A percentile compares a stretch with the other conserved stretches of the same genome.
phyloP scores from a whole-genome alignment of 2,888 invertebrate species.

The Aphrophora alni region DNA sequence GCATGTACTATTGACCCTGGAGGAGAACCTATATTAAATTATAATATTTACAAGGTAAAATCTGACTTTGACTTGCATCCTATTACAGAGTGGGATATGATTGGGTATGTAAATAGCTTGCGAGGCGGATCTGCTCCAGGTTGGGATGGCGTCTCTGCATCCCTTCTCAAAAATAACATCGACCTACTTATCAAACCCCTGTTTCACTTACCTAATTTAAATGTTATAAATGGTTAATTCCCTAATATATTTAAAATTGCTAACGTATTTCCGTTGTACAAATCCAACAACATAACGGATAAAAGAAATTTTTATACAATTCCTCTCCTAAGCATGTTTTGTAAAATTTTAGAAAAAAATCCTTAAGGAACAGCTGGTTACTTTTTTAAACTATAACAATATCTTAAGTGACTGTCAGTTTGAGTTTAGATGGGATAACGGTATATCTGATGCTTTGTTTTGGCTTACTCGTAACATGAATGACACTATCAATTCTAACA shows the following conservation, averaged over 20 bases:
- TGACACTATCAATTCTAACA: not conserved
- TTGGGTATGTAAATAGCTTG: constrained; percentile 12
- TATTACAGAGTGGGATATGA: constrained; percentile 20
- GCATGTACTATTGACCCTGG: constrained; percentile 23
- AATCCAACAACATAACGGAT: constrained; percentile 21
- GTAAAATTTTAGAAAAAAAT: constrained; percentile 37
- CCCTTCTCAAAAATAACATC: constrained; percentile 27
- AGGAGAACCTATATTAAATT: constrained; percentile 9
- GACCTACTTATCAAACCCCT: constrained; percentile 22
- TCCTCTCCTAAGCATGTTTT: constrained; percentile 27
- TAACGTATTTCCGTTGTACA: constrained; percentile 35
- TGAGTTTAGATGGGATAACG: not conserved
- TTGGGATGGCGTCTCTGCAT: constrained; percentile 27
- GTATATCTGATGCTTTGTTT: constrained; percentile 32
- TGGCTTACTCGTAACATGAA: not conserved
- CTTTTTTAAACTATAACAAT: not conserved
- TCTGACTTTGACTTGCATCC: constrained; percentile 7
- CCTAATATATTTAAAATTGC: constrained; percentile 38
- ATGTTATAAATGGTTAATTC: constrained; percentile 31
- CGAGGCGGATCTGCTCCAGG: constrained; percentile 35
- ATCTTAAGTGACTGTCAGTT: constrained; percentile 15
- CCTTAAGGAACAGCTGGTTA: constrained; percentile 17
- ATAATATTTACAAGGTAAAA: not conserved
- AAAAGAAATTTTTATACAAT: constrained; percentile 38
- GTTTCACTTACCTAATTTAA: constrained; percentile 36